Evolutionary conservation across 1,140 invertebrate genomes (phyloP).

Genomic region (Drosophila watanabei): DNA sequence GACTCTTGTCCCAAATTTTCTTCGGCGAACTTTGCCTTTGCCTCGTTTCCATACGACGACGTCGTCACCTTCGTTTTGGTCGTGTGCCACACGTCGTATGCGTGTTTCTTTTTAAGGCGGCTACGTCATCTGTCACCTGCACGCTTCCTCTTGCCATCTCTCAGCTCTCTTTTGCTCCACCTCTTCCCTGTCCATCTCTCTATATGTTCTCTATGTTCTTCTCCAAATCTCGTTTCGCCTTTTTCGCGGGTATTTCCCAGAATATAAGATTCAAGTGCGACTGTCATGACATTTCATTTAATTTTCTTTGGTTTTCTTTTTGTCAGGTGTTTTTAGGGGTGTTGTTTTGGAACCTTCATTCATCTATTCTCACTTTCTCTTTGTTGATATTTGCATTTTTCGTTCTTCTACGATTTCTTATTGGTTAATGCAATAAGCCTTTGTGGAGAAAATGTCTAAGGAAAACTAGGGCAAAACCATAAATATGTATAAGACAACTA

Average conservation of each 20-base stretch:
- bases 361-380: slow-evolving; percentile 16
- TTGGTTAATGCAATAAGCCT: slow-evolving; percentile 14
- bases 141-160: slow-evolving; percentile 24
- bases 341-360: slow-evolving; percentile 20
- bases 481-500: background rate
- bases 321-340: slow-evolving; percentile 28
- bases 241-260: slow-evolving; percentile 82
- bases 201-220: slow-evolving; percentile 19
- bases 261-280: slow-evolving; percentile 54
- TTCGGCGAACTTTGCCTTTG: slow-evolving; percentile 62
- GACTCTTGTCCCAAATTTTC: slow-evolving; percentile 58
- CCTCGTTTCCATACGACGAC: slow-evolving; percentile 40
- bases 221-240: slow-evolving; percentile 60
- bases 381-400: slow-evolving; percentile 43
- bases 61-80: slow-evolving; percentile 55
- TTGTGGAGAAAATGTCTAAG: slow-evolving; percentile 2
- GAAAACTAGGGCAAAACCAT: slow-evolving; percentile 3
- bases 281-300: slow-evolving; percentile 52
- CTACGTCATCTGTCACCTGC: slow-evolving; percentile 80
- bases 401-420: slow-evolving; percentile 11
- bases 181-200: slow-evolving; percentile 1
- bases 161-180: slow-evolving; percentile 14
- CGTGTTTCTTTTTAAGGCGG: slow-evolving; percentile 75
- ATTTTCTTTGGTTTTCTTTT: slow-evolving; percentile 1
- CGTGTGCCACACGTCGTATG: slow-evolving; percentile 80